Conservation (phyloP, 2,113 vertebrate species). For the Parus major region DNA sequence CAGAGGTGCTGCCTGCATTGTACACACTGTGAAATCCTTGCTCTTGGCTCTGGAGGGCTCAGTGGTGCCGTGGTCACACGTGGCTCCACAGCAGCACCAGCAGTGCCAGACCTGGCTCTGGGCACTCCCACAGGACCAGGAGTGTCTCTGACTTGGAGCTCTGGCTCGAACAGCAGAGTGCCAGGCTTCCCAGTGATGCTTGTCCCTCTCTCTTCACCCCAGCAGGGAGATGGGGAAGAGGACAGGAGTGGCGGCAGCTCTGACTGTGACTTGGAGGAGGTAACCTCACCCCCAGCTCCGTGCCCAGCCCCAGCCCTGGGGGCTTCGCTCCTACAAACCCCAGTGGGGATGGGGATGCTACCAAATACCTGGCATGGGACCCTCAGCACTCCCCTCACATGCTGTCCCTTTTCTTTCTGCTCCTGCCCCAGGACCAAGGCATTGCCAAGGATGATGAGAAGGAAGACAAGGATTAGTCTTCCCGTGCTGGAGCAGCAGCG, state of each 20-base stretch:
- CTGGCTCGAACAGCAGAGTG: neutral
- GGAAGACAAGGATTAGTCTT: constrained; percentile 22
- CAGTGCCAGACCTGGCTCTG: neutral
- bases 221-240: neutral
- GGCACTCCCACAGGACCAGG: too few species aligned
- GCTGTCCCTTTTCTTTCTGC: neutral
- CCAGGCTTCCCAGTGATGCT: neutral
- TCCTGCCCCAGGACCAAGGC: neutral
- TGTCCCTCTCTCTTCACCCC: neutral
- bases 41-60: neutral
- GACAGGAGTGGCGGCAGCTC: constrained; percentile 37
- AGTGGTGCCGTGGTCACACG: accelerated
- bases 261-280: neutral
- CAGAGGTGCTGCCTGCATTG: neutral
- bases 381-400: neutral
- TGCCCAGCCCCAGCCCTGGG: neutral
- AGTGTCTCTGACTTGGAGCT: neutral
- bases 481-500: accelerated
- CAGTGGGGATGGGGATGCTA: neutral
- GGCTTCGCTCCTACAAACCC: neutral
- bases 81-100: neutral
- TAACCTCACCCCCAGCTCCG: neutral
- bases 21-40: neutral
- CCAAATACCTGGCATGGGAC: neutral
- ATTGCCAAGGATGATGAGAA: neutral